Base-by-base conservation (phyloP, 2,888 invertebrate genomes). In the Drosophila pseudotakahashii region DNA sequence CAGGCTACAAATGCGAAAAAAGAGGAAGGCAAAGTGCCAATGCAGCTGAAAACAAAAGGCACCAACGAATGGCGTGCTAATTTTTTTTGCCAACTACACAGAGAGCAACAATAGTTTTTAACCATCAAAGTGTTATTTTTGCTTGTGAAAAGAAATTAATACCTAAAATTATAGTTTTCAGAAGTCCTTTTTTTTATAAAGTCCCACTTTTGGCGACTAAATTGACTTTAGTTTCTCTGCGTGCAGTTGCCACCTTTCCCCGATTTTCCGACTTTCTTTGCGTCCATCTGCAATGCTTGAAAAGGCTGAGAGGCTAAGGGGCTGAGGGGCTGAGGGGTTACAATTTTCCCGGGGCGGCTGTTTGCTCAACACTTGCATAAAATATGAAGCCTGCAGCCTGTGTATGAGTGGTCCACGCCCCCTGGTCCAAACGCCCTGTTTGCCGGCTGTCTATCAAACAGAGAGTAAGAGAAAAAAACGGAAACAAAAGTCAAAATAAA, bases 401-500 rank as follows among this genome's bases (percentile, higher is more conserved):
- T 44, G 48, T 48, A 53, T 32, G 66, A 64, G 69, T 36, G 58
- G 51, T 58, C 52, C 70, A 62, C 60, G 52, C 82, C 81, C 45
- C 34, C 45, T 9, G 26, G 59, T 69, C 60, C 58, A 47, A 47
- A 7, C 58, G 63, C 53, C 71, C 75, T 76, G 78, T 81, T 80
- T 78, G 81, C 83, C 71, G 78, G 69, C 84, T 87, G 82, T 83
- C 82, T 81, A 84, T 83, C 82, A 83, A 66, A 39, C 45, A 81
- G 52, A 52, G 23, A 66, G 52, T 26, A 39, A 32, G 64, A 30
- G 10, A 30, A 30, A 64, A 64, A 84, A 86, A 75, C 37, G 73
- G 82, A 78, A 82, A 83, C 82, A 86, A 83, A 83, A 87, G 81
- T 84, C 81, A n/a, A 75, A 62, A 83, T 77, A 80, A 74, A 62